Evolutionary conservation across 2,888 invertebrate species (phyloP), one percentile per base, ranked within the genome.

Genomic region (Napeogenes inachia): DNA sequence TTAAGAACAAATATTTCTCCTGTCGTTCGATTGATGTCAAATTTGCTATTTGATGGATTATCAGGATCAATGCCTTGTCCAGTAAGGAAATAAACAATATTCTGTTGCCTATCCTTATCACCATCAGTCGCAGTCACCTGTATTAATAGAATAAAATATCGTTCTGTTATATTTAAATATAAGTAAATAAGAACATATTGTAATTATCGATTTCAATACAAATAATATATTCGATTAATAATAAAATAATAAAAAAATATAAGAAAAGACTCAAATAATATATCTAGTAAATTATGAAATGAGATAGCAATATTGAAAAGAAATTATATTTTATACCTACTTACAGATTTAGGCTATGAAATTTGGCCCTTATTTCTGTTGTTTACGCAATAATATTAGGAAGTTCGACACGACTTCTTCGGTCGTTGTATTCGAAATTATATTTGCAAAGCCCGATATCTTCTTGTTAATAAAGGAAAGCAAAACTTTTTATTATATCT

Each of bases 51-150:
- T 68, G 96, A 95, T 57, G 97, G 97, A 91, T 98, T 97, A 85
- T 97, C 97, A 38, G 97, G 96, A 91, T 98, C 98, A 75, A 98
- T 97, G 67, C 98, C 98, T 84, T 98, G 98, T 13, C 98, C 98
- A 45, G 98, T 98, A 68, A 98, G 91, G 91, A 98, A 97, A 88
- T 98, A 99, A 45, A 98, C 97, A 82, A 99, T 98, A 85, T 97
- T 96, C 85, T 98, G 98, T 62, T 96, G 96, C 70, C 98, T 93
- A 83, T 98, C 98, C 81, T 97, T 96, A 87, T 99, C 98, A 58
- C 98, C 98, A 85, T 99, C 98, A 10, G 97, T 97, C 53, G 98
- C 99, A 64, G 96, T 96, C 70, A 99, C 98, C 98, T 99, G 89
- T 73, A 68, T 54, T 38, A 66, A 55, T 8, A 50, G 2, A 30